These are phyloP conservation scores for Eretmochelys imbricata DNA, from an alignment of 2,113 vertebrate genomes.

Conservation along the genomic window DNA sequence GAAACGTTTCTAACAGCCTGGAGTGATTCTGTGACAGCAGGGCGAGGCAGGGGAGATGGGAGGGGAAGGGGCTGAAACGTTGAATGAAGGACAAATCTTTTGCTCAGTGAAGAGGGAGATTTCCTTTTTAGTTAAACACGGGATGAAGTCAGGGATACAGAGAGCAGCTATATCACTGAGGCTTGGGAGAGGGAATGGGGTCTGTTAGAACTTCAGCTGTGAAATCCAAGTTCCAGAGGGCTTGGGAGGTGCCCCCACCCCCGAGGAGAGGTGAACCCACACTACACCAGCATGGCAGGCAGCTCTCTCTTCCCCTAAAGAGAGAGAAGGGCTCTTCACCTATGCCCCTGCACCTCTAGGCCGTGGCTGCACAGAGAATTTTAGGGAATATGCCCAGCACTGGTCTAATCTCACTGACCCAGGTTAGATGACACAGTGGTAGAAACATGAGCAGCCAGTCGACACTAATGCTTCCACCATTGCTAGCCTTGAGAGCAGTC, in stretches of 20 bases:
- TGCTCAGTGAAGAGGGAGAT: not conserved
- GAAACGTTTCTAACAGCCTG: not conserved
- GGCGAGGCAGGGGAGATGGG: not conserved
- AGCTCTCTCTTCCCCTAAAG: not conserved
- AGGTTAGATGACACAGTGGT: not conserved
- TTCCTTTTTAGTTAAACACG: not conserved
- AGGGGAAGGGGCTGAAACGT: not conserved
- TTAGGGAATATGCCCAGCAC: not conserved
- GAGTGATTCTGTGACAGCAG: not conserved
- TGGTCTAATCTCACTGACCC: not conserved
- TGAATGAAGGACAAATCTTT: not conserved
- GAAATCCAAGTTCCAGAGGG: not conserved
- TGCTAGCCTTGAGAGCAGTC: not conserved
- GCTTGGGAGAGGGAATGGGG: not conserved
- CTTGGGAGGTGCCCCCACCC: not conserved
- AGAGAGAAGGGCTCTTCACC: not conserved
- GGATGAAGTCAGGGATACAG: not conserved
- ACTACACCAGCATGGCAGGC: not conserved
- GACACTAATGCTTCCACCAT: not conserved
- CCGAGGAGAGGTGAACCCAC: not conserved
- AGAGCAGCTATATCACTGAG: not conserved
- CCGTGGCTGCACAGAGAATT: not conserved
- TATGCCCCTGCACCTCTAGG: not conserved
- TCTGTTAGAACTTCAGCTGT: not conserved
- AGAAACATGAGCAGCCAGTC: not conserved